A percentile compares a stretch with the other conserved stretches of the same genome.
phyloP scores from a whole-genome alignment of 2,888 invertebrate species.

The Hydroisotoma schaefferi region DNA sequence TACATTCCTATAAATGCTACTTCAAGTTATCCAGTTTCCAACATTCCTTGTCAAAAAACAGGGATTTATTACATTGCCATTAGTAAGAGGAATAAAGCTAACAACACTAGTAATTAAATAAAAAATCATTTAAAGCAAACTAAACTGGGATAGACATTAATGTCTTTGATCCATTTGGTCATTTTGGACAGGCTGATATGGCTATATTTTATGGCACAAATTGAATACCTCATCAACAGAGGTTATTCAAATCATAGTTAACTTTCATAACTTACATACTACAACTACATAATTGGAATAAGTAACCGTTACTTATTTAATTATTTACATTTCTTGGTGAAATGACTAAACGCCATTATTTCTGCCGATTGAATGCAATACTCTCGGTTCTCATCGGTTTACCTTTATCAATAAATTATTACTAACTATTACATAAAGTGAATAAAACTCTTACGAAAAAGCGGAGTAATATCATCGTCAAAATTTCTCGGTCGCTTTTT shows the following conservation, averaged over 20 bases:
- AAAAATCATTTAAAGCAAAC: not conserved
- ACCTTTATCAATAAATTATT: not conserved
- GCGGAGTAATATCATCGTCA: too few relatives aligned
- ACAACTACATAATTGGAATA: too few relatives aligned
- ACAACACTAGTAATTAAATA: too few relatives aligned
- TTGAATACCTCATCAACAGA: slow-evolving; percentile 16
- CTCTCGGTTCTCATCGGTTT: not conserved
- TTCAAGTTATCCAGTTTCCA: too few relatives aligned
- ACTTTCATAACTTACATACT: too few relatives aligned
- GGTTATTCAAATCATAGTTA: slow-evolving; percentile 6
- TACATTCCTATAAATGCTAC: too few relatives aligned
- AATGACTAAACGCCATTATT: not conserved
- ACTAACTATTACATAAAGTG: not conserved
- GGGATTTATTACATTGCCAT: too few relatives aligned
- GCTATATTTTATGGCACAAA: slow-evolving; percentile 48
- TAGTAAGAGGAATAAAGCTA: too few relatives aligned
- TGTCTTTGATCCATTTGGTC: slow-evolving; percentile 36
- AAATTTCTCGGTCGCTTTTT: too few relatives aligned
- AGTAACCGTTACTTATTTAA: not conserved
- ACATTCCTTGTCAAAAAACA: too few relatives aligned
- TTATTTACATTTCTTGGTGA: not conserved
- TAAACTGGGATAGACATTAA: not conserved
- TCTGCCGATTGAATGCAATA: not conserved
- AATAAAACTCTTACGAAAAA: too few relatives aligned
- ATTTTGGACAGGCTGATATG: slow-evolving; percentile 48